A percentile compares a stretch with the other conserved stretches of the same genome.
phyloP scores from a whole-genome alignment of 2,797 vertebrate species.

The Squalus acanthias region DNA sequence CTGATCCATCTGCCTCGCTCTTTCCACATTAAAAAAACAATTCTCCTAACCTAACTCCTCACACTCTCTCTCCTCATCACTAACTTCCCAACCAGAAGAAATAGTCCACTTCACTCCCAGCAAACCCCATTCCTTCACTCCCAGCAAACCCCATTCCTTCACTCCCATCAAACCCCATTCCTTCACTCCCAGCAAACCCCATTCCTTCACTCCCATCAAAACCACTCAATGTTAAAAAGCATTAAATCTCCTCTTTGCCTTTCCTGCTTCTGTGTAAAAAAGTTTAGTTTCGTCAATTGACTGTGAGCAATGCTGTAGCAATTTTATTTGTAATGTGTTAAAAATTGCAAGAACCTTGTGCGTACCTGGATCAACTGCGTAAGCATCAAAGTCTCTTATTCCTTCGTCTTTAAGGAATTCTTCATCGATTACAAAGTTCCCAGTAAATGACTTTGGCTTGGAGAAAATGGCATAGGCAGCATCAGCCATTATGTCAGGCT shows the following conservation, averaged over 20 bases:
- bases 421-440: conserved; percentile 86
- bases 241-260: not conserved
- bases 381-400: conserved; percentile 73
- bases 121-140: not conserved
- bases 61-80: not conserved
- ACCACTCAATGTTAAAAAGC: too few species aligned
- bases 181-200: not conserved
- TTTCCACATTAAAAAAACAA: not conserved
- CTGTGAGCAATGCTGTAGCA: not conserved
- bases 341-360: not conserved
- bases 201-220: not conserved
- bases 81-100: not conserved
- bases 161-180: not conserved
- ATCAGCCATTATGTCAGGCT: conserved; percentile 82
- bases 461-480: conserved; percentile 83
- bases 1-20: not conserved
- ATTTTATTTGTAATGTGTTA: not conserved
- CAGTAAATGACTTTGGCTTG: conserved; percentile 73
- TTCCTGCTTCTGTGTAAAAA: not conserved
- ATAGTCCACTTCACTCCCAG: not conserved
- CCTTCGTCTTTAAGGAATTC: conserved; percentile 75
- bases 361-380: conserved; percentile 82
- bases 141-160: too few species aligned
- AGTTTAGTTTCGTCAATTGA: not conserved
- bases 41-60: not conserved